Conservation (phyloP, 2,888 invertebrate genomes). For the Apoda limacodes region DNA sequence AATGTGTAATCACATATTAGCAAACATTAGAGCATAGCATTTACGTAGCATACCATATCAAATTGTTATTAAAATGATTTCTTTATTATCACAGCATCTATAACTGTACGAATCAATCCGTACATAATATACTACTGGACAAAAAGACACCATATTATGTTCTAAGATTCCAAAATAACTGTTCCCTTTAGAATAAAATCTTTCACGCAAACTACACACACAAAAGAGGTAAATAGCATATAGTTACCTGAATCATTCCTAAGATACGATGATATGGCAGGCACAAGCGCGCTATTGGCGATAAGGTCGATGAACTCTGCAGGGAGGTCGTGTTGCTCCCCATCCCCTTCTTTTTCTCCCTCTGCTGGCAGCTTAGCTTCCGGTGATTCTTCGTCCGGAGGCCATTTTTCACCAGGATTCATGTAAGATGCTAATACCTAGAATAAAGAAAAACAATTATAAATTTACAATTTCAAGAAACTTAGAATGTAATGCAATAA, state of each 20-base stretch:
- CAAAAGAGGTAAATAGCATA: background rate
- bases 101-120: no score
- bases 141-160: no score
- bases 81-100: no score
- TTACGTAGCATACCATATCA: no score
- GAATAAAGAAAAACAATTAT: background rate
- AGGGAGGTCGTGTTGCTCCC: slow-evolving; percentile 67
- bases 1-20: no score
- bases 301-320: slow-evolving; percentile 80
- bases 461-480: background rate
- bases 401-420: slow-evolving; percentile 76
- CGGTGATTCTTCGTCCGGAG: slow-evolving; percentile 54
- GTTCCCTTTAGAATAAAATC: no score
- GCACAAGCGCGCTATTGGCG: slow-evolving; percentile 85
- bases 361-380: slow-evolving; percentile 36
- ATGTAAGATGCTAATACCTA: slow-evolving; percentile 90
- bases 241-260: slow-evolving; percentile 87
- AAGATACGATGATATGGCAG: slow-evolving; percentile 90
- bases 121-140: no score
- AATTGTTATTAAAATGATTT: no score
- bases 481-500: no score
- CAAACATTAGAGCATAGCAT: no score
- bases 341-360: slow-evolving; percentile 24
- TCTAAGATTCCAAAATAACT: no score
- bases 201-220: no score